Percentiles rank a stretch among this genome's conserved stretches.
phyloP scores from a whole-genome alignment of 2,888 invertebrate genomes.

The Lithodes maja region DNA sequence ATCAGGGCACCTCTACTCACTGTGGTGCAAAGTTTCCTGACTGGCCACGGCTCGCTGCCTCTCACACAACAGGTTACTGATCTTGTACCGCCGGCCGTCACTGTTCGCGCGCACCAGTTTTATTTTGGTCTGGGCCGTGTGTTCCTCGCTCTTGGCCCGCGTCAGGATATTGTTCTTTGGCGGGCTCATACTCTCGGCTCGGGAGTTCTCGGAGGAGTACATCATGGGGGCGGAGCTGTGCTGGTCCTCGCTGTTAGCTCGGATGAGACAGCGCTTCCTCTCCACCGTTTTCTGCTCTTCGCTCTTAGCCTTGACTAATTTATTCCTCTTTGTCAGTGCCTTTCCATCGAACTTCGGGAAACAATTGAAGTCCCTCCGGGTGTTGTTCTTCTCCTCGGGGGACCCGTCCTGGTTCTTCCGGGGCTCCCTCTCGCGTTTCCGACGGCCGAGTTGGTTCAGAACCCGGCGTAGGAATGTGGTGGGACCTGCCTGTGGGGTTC shows the following conservation, averaged over 20 bases:
- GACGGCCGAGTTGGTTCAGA: constrained; percentile 50
- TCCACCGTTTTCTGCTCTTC: constrained; percentile 41
- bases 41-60: constrained; percentile 16
- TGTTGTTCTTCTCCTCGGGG: constrained; percentile 42
- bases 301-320: constrained; percentile 47
- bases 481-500: constrained; percentile 48
- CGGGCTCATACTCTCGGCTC: constrained; percentile 1
- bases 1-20: neutral
- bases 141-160: constrained; percentile 57
- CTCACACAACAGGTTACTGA: constrained; percentile 46
- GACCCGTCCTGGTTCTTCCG: constrained; percentile 42
- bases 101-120: constrained; percentile 56
- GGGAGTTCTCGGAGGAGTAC: neutral
- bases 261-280: constrained; percentile 19
- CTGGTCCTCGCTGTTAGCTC: constrained; percentile 35
- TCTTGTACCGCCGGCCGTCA: constrained; percentile 50
- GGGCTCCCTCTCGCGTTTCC: constrained; percentile 41
- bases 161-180: constrained; percentile 8
- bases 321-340: constrained; percentile 43
- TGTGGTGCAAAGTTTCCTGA: constrained; percentile 14
- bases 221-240: neutral
- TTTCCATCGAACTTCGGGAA: constrained; percentile 46
- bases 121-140: constrained; percentile 21
- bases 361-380: constrained; percentile 47
- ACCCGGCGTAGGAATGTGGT: constrained; percentile 57